Base-by-base conservation (phyloP, 1,140 invertebrate genomes). In the Kradibia gibbosae region DNA sequence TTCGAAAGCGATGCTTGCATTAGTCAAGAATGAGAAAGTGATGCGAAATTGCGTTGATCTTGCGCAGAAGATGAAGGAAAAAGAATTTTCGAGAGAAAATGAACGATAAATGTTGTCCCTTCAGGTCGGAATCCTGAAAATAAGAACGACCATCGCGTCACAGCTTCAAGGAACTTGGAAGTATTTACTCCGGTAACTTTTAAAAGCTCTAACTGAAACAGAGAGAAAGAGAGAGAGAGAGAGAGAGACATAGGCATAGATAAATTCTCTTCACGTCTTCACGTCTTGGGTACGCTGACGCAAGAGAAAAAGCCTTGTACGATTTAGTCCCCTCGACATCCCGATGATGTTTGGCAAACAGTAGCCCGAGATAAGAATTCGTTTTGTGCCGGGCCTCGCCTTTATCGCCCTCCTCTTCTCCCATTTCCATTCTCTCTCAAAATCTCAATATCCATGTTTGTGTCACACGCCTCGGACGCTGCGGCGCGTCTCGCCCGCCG, bases 381-480 rank as follows among this genome's bases (percentile, higher is more conserved):
- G 25, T 60, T 60, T 31, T 28, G 57, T 2, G 28, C 60, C 28
- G 13, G 25, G 55, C 15, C 34, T 10, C 7, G 62, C 62, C 62
- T 67, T 67, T 67, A 67, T 67, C 62, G 34, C 34, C 7, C 11
- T 65, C 31, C 4, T 17, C 31, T 31, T 39, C n/a, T n/a, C 39
- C 62, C 7, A 17, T 39, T 36, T 39, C 4, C 25, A 5, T 22
- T 25, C 50, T 20, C 57, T 28, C 31, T 8, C n/a, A 62, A 31
- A 62, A 62, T 62, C 57, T 62, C n/a, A 22, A 8, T 25, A 20
- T 22, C 0, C n/a, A 3, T 45, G 70, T 71, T 45, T 74, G 22
- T 22, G 72, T 74, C 48, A 15, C 72, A 28, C 1, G 45, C n/a
- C 3, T 36, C n/a, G 72, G 50, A 34, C 72, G 72, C 72, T 74